Base-by-base conservation (phyloP, 1,140 invertebrate genomes). In the Philaenus spumarius region DNA sequence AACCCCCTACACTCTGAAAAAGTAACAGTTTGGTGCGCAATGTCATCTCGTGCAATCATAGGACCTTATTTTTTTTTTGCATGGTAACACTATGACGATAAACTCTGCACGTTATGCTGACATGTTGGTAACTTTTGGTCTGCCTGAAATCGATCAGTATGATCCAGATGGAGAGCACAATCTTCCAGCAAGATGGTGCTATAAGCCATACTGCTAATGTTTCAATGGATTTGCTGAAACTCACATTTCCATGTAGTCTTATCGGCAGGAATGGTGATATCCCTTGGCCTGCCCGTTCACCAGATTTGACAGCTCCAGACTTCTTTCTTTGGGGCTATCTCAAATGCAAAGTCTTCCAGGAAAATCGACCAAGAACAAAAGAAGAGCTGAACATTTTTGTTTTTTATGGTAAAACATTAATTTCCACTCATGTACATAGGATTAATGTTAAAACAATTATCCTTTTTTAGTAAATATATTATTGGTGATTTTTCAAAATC, bases 1-100 rank as follows among this genome's bases (percentile, higher is more conserved):
- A 58, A 55, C 68, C 66, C n/a, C 51, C 61, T 73, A 24, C 70
- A 72, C 65, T 65, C 66, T 40, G 62, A 53, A 26, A 68, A 70
- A 63, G 65, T 71, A 30, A 58, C 64, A 46, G 67, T 71, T 50
- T 71, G 65, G 64, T 59, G 54, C 62, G 65, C 59, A 60, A 54
- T 66, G 35, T 58, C 55, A 17, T n/a, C n/a, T n/a, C n/a, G n/a
- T n/a, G n/a, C n/a, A n/a, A n/a, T 55, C 58, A 52, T 67, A 42
- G 66, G 62, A 55, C 62, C 59, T 40, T 65, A 50, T 19, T 59
- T 63, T 50, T 65, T 65, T 57, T 37, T 62, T 61, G 50, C 57
- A 63, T 62, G 57, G 55, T n/a, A 17, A 55, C 39, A 51, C 47
- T 40, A 43, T 61, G 19, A 59, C 59, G 55, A 52, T 63, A 35